These are phyloP conservation scores for Galerucella calmariensis DNA, from an alignment of 2,888 invertebrate species.

Conservation along the genomic window DNA sequence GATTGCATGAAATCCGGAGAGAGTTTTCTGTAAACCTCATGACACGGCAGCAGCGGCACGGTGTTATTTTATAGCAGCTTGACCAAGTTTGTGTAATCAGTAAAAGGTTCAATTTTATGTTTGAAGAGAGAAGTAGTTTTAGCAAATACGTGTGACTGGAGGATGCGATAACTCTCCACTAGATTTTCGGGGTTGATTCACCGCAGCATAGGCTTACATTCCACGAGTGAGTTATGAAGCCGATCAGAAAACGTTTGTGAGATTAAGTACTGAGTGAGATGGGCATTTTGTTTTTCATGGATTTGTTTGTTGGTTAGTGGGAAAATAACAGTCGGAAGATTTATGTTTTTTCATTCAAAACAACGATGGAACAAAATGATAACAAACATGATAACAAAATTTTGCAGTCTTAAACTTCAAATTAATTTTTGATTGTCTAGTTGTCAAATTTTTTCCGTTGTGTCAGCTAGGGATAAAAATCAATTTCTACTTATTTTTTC, in stretches of 20 bases:
- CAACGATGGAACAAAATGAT: no score
- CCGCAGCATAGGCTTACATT: slow-evolving; percentile 12
- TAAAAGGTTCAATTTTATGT: slow-evolving; percentile 34
- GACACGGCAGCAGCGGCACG: slow-evolving; percentile 12
- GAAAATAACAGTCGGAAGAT: neutral
- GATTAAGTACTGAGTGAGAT: neutral
- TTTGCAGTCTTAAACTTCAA: no score
- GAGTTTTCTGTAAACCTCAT: slow-evolving; percentile 25
- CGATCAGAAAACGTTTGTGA: slow-evolving; percentile 10
- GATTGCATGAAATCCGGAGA: slow-evolving; percentile 15
- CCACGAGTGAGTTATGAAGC: neutral
- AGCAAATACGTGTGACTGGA: slow-evolving; percentile 28
- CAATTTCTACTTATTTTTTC: no score
- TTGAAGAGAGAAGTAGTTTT: slow-evolving; percentile 30
- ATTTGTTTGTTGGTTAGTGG: neutral
- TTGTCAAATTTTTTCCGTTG: no score
- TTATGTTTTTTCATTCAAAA: neutral
- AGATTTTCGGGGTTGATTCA: slow-evolving; percentile 17
- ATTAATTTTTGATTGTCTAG: no score
- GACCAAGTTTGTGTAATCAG: slow-evolving; percentile 32
- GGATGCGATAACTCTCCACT: slow-evolving; percentile 28
- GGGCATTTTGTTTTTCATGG: neutral
- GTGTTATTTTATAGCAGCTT: slow-evolving; percentile 28
- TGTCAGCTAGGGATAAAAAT: no score
- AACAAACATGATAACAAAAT: no score